phyloP scores from a whole-genome alignment of 2,797 vertebrate species.

The Chiloscyllium punctatum region DNA sequence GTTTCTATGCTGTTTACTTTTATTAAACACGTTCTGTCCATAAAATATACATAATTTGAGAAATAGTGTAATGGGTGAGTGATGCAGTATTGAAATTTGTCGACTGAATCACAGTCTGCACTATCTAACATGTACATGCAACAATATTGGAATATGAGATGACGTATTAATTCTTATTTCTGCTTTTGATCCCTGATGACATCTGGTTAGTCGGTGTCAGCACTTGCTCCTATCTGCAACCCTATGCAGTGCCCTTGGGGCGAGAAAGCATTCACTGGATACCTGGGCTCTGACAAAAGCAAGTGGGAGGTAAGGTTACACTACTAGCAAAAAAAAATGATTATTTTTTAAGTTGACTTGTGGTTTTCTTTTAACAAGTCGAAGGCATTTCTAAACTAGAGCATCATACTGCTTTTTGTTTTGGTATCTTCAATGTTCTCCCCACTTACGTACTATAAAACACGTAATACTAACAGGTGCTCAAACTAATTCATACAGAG shows the following conservation, averaged over 20 bases:
- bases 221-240: constrained; percentile 93
- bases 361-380: background rate
- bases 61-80: background rate
- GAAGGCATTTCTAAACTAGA: background rate
- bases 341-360: background rate
- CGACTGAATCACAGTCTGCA: background rate
- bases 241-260: constrained; percentile 89
- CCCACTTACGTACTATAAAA: background rate
- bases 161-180: background rate
- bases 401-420: background rate
- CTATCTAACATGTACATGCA: background rate
- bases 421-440: background rate
- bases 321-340: background rate
- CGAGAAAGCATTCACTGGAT: constrained; percentile 85
- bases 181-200: background rate
- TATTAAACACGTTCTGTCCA: background rate
- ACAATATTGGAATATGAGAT: background rate
- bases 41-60: background rate
- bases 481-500: background rate
- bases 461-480: background rate
- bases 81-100: background rate
- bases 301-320: constrained; percentile 79
- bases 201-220: constrained; percentile 74
- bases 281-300: constrained; percentile 75
- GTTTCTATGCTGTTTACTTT: background rate